Conservation (phyloP, 2,888 invertebrate genomes). For the Capitulum mitella region DNA sequence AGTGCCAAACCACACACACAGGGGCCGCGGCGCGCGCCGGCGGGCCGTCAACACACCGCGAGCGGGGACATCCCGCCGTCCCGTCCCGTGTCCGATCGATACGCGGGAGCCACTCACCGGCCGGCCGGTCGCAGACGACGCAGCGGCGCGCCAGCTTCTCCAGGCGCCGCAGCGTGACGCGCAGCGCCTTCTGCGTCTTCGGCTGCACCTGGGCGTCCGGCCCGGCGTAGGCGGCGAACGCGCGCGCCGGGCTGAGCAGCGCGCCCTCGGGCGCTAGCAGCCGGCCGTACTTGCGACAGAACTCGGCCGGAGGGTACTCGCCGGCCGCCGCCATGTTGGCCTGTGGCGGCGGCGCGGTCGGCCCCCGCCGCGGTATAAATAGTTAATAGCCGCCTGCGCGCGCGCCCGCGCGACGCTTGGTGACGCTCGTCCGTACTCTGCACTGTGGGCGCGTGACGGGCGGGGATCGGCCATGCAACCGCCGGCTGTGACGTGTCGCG, state of each 20-base stretch:
- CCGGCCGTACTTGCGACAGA: slow-evolving; percentile 15
- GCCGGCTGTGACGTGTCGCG: no score
- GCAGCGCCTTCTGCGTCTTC: slow-evolving; percentile 5
- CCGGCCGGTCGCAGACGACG: neutral
- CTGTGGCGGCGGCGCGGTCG: neutral
- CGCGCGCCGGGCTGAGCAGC: neutral
- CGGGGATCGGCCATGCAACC: no score
- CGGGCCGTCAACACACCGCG: no score
- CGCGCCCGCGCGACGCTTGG: no score
- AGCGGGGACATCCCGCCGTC: no score
- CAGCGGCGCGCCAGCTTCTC: neutral
- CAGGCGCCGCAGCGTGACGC: slow-evolving; percentile 10
- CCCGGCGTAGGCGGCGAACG: slow-evolving; percentile 4
- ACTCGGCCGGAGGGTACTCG: slow-evolving; percentile 19
- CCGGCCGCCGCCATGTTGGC: neutral
- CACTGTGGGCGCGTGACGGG: no score
- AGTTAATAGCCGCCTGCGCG: no score
- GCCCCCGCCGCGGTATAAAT: no score
- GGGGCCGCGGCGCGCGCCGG: no score
- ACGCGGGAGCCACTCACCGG: neutral
- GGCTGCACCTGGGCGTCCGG: neutral
- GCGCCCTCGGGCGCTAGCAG: neutral
- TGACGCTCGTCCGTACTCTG: no score
- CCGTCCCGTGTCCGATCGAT: neutral
- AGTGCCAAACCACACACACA: no score